A percentile compares a stretch with the other conserved stretches of the same genome.
These are phyloP conservation scores for Teleiodes luculella DNA, from an alignment of 2,888 invertebrate species.

Conservation along the genomic window DNA sequence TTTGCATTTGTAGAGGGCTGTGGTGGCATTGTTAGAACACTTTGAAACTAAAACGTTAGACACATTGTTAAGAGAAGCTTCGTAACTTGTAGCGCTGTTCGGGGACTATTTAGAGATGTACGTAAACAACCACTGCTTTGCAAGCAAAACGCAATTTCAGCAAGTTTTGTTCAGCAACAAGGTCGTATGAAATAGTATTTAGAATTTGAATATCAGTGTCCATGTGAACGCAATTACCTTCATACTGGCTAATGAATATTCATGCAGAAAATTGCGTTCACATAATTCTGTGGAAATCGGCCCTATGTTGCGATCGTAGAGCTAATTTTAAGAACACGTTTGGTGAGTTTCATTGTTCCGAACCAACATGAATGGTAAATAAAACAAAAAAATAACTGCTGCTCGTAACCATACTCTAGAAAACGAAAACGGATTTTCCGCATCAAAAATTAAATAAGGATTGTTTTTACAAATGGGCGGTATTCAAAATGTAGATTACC, in stretches of 20 bases:
- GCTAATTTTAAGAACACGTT: conserved; percentile 18
- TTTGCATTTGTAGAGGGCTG: conserved; percentile 31
- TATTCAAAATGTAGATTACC: conserved; percentile 2
- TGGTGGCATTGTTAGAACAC: conserved; percentile 32
- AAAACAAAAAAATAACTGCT: no score
- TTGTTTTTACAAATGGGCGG: conserved; percentile 1
- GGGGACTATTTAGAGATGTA: conserved; percentile 11
- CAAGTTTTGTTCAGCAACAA: conserved; percentile 9
- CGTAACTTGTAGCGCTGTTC: conserved; percentile 9
- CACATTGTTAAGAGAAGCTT: conserved; percentile 25
- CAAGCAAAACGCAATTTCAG: conserved; percentile 8
- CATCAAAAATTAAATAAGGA: conserved; percentile 5
- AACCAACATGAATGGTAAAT: no score
- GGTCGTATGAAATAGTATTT: neutral
- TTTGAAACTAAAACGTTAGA: conserved; percentile 27
- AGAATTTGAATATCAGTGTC: conserved; percentile 4
- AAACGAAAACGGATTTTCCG: no score
- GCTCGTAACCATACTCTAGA: no score
- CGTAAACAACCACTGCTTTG: conserved; percentile 11
- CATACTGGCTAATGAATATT: conserved; percentile 10
- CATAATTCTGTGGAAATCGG: conserved; percentile 16
- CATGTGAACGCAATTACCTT: neutral
- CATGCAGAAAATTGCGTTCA: conserved; percentile 8
- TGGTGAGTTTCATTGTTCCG: no score
- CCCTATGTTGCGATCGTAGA: conserved; percentile 19